Base-by-base conservation (phyloP, 2,113 vertebrate genomes). In the Pleuronectes platessa region DNA sequence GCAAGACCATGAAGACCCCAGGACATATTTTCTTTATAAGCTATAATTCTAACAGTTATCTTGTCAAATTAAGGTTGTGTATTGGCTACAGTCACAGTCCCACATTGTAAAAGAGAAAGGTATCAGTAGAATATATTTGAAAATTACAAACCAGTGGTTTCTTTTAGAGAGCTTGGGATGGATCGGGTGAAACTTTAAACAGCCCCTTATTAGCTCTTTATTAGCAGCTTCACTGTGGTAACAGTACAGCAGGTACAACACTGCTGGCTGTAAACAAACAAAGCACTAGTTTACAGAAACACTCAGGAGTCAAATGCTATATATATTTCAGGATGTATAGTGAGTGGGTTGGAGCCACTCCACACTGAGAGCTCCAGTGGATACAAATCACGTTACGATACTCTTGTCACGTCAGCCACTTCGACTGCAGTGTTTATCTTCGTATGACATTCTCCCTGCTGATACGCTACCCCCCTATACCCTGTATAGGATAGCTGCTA, bases 381-480 rank as follows among this genome's bases (percentile, higher is more conserved):
- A 86, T 64, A 89, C 87, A 81, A 84, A 89, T 84, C 83, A 86
- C 15, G 1, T 65, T 61, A 49, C 27, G 51, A 67, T 61, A 55
- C 74, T 81, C 76, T 63, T 66, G 68, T 90, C 90, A 82, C 81
- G 37, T 80, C 87, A 81, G 70, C 58, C 85, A 81, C 88, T 90
- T 86, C 65, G 86, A 56, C 68, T 68, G 56, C 86, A 62, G 69
- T 86, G 89, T 91, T 90, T 89, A 86, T 90, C 84, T 86, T 86
- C 55, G 59, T 23, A 81, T 89, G 82, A 90, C 92, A 86, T 86
- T 85, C 86, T 82, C 65, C 72, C 82, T 75, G 74, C 84, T 76
- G 61, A 80, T 79, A 68, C 35, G 49, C 61, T 23, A 1, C 51
- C 54, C 76, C 18, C 37, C 56, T 27, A 75, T 14, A 11, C 10